Evolutionary conservation across 2,888 invertebrate genomes (phyloP).

Genomic region (Anthophora plumipes): DNA sequence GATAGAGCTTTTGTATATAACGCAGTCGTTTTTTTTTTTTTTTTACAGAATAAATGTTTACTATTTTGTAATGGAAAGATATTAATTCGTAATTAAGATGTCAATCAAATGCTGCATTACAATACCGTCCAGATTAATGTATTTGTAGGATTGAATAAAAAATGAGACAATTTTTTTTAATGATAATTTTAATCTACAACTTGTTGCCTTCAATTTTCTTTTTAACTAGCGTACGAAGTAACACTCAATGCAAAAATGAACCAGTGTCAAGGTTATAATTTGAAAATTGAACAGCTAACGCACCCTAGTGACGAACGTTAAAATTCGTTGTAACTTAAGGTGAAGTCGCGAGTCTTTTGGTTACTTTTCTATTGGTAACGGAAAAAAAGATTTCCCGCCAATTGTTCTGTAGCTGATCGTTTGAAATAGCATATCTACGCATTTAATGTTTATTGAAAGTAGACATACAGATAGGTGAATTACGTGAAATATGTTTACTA

Average conservation of each 20-base stretch:
- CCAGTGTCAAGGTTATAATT: neutral
- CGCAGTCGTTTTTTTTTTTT: neutral
- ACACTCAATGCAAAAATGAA: neutral
- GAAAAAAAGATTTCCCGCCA: slow-evolving; percentile 6
- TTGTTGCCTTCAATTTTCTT: neutral
- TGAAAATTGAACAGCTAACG: slow-evolving; percentile 32
- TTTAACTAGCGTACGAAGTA: neutral
- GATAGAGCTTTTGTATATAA: neutral
- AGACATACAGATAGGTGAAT: too few relatives aligned
- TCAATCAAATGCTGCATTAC: too few relatives aligned
- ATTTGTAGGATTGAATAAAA: neutral
- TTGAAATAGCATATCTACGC: neutral
- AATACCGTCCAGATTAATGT: too few relatives aligned
- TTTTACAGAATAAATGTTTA: neutral
- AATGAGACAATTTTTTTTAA: too few relatives aligned
- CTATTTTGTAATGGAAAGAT: neutral
- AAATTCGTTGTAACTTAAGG: neutral
- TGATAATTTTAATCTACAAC: neutral
- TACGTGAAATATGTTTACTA: neutral
- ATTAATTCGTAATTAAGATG: too few relatives aligned
- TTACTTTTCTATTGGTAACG: neutral
- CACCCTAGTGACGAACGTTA: slow-evolving; percentile 17
- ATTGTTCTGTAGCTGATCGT: neutral
- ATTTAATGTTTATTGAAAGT: neutral
- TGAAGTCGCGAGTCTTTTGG: neutral